Base-by-base conservation (phyloP, 2,113 vertebrate genomes). In the Regulus satrapa region DNA sequence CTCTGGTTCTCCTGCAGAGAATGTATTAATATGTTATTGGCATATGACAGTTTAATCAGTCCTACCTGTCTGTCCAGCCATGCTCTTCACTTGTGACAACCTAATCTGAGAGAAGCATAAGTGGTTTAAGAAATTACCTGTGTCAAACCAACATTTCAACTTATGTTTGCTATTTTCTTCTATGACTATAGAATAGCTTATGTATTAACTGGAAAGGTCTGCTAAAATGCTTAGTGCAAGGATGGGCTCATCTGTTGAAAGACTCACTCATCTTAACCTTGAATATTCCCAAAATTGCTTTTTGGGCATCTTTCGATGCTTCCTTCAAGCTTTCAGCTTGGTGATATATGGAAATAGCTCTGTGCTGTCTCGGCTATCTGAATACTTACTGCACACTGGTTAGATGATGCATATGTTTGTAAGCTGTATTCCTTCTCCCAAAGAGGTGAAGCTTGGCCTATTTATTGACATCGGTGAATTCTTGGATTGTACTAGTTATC, bases 31-130 rank as follows among this genome's bases (percentile, higher is more conserved):
- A 48, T 56, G 25, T 90, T 88, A 88, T 62, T 92, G 95, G 45
- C 76, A 69, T 80, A 52, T 94, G 90, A 75, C 82, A 86, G 52
- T 93, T 96, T 90, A 95, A 96, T 96, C 79, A 90, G 72, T 78
- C 55, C 63, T n/a, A n/a, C n/a, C n/a, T 90, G 29, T 80, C 72
- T 94, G 79, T 92, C 72, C 43, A 68, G 48, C n/a, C 5, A 1
- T 63, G 64, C 78, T 76, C 79, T 81, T 95, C 52, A 54, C 31
- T 93, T 90, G 36, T 93, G 72, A 86, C 72, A 95, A 54, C 15
- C 55, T 90, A 93, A 95, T 97, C 55, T 83, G 52, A 80, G 51
- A 88, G 75, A 64, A 92, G 48, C 19, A 84, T 73, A 92, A 84
- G 25, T 18, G 9, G 14, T 78, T 82, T 90, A 83, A 79, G 82